Conservation (phyloP, 1,140 invertebrate genomes). For the Zaprionus inermis region DNA sequence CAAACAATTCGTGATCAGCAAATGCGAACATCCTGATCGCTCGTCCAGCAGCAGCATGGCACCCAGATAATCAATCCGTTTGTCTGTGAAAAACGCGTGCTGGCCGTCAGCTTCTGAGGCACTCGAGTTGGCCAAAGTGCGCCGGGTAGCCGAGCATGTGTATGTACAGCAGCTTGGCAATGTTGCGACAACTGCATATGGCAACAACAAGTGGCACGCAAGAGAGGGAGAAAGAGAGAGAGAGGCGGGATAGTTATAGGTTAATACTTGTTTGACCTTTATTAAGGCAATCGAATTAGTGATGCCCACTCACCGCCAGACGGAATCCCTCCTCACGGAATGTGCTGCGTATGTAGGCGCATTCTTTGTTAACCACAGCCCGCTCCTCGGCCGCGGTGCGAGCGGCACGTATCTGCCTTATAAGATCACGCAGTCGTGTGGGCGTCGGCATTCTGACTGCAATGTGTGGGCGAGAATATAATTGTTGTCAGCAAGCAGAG, state of each 20-base stretch:
- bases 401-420: conserved; percentile 98
- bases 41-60: conserved; percentile 99
- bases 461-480: conserved; percentile 60
- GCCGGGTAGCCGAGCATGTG: conserved; percentile 99
- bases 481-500: neutral
- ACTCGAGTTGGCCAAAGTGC: conserved; percentile 99
- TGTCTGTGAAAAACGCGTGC: conserved; percentile 99
- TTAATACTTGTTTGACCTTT: conserved; percentile 14
- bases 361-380: conserved; percentile 99
- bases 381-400: conserved; percentile 99
- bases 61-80: conserved; percentile 99
- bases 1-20: conserved; percentile 99
- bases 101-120: conserved; percentile 99
- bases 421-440: conserved; percentile 96
- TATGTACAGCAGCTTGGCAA: conserved; percentile 99
- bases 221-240: conserved; percentile 17
- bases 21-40: conserved; percentile 98
- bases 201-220: conserved; percentile 69
- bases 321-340: conserved; percentile 99
- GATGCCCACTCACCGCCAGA: conserved; percentile 88
- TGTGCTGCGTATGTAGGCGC: conserved; percentile 98
- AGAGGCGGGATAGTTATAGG: neutral
- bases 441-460: conserved; percentile 97
- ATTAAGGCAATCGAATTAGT: conserved; percentile 5
- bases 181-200: conserved; percentile 93